Evolutionary conservation across 2,888 invertebrate genomes (phyloP), one percentile per base, ranked within the genome.

Genomic region (Endotricha flammealis): DNA sequence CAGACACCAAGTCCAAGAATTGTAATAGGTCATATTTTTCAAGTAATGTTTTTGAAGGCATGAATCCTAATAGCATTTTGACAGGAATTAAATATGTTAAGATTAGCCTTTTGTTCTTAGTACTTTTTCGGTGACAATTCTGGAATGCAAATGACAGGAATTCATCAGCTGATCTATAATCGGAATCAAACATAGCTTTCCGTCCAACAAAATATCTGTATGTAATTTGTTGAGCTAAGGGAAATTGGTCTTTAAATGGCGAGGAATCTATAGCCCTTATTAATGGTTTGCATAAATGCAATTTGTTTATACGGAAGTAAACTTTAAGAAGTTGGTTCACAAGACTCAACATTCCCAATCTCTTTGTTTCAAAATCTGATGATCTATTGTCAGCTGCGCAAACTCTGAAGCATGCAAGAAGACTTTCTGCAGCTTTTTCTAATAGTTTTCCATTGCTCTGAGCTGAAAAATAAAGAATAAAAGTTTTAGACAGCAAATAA

Each of bases 131-230:
- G 52, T 96, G 96, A 59, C 99, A 98, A 60, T 95, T 92, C 65
- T 93, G 91, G 72, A 99, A 99, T 0, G 99, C 98, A 75, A 93
- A 99, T 0, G 95, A 92, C 12, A 99, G 79, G 63, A 93, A 95
- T 64, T 96, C 94, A 70, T 99, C 97, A 12, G 99, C 99, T 75
- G 91, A 90, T 71, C 93, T 93, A 65, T 97, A 97, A 68, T 99
- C 96, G 36, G 97, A 97, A 76, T 99, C 99, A 71, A 99, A 99
- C 96, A 99, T 98, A 2, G 97, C 96, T 72, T 99, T 98, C 16
- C 98, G 90, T 0, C 99, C 99, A 10, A 98, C 96, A 80, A 97
- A 99, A 76, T 98, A 98, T 64, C 95, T 95, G 77, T 98, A 99
- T 0, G 99, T 99, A 36, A 99, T 95, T 66, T 95, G 94, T 67